Evolutionary conservation across 2,888 invertebrate species (phyloP), one percentile per base, ranked within the genome.

Genomic region (Trichogramma evanescens): DNA sequence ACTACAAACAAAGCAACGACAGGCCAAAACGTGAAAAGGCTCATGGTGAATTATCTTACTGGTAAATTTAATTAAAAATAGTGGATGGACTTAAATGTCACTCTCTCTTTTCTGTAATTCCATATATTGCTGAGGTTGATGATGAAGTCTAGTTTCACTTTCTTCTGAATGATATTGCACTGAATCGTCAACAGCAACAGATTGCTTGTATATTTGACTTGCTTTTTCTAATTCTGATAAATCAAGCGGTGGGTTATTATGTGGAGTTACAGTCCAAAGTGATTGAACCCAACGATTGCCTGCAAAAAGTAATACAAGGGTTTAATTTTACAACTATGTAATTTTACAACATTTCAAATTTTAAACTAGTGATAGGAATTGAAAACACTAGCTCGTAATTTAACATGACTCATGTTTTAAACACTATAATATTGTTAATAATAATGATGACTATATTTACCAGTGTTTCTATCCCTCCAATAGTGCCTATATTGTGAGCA

Each of bases 281-380:
- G 92, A 88, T 13, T 89, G 85, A 62, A 93, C 80, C 89, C 89
- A 92, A 71, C 91, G 89, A 75, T 90, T 93, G 54, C 91, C 92
- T 89, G 73, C 42, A 74, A 72, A 61, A 58, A 43, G 5, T 40
- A 59, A 54, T 44, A 26, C 13, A 26, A 46, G 41, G 13, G 49
- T 3, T 9, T 50, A 54, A 43, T 50, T 3, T 6, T 41, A 52
- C 42, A 13, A 5, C 4, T 4, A n/a, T 6, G 5, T 5, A 1
- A 46, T 46, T 46, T 46, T 6, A 9, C 48, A 48, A 10, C 5
- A 48, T n/a, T 6, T 6, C 13, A 48, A 48, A 1, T 48, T 1
- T 6, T 26, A 26, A 8, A 13, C 13, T 48, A 6, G 48, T 4
- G n/a, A 48, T 10, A 26, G 26, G 26, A 26, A 26, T 26, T 26